Evolutionary conservation across 2,888 invertebrate species (phyloP), one percentile per base, ranked within the genome.

Genomic region (Gibbula magus): DNA sequence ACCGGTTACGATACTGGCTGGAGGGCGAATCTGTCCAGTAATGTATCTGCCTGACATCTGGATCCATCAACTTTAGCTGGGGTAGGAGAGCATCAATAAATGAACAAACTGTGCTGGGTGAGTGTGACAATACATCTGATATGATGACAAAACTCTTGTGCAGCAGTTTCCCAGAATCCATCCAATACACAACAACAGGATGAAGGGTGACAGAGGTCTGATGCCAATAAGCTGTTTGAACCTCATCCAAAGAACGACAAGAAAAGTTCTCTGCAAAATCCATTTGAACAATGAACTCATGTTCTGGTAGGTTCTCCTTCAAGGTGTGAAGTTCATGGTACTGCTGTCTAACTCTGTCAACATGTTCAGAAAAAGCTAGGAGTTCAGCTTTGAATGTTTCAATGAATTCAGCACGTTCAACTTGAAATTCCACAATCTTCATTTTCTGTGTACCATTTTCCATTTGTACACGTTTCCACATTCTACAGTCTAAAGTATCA

Each of bases 1-100:
- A 52, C 66, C 84, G 82, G 56, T 85, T 86, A 7, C 76, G 16
- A 67, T 84, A 85, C 22, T 84, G 84, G 13, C 79, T 78, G 29
- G 82, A 80, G n/a, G 84, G 83, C 16, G 81, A 77, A 53, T 86
- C 84, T 32, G 84, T 84, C 84, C 82, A 81, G 79, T 83, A 84
- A 56, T 84, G 79, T 13, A 85, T 53, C 18, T 18, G 22, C 20
- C 54, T 20, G 18, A 76, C 51, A 25, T 45, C 10, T 45, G 45
- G 10, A 45, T 45, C 45, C 45, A 45, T 45, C 45, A 45, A 45
- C 45, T 45, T 45, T 10, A 45, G 13, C 20, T 29, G 25, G 13
- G 32, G 66, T 20, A n/a, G 5, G 3, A 29, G 25, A 29, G 32
- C 25, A 66, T 29, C 32, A 32, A 18, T 25, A 66, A 29, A 66